Base-by-base conservation (phyloP, 2,113 vertebrate genomes). In the Arenaria interpres region DNA sequence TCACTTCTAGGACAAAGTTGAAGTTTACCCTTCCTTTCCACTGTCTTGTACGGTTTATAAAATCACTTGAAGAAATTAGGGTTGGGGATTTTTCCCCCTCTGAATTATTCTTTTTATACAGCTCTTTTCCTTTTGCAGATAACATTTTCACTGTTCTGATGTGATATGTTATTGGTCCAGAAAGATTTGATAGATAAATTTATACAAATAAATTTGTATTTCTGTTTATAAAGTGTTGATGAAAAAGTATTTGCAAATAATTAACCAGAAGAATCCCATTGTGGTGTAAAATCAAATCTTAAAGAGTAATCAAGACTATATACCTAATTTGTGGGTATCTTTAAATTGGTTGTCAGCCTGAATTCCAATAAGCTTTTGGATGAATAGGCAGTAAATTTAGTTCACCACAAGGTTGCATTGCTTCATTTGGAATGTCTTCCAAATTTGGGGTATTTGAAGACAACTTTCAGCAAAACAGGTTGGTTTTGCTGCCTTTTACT, bases 1-100 rank as follows among this genome's bases (percentile, higher is more conserved):
- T 92, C 64, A 63, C 19, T 93, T 93, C 33, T 73, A 84, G 15
- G 23, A 88, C 32, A 69, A 91, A 75, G 28, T 12, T 88, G 39
- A 92, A 73, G 15, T 71, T 95, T 76, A 66, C 21, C 33, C 8
- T 95, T 79, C 48, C n/a, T 73, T 62, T 35, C 17, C 30, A 60
- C 12, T 48, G 7, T 63, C 78, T 79, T 37, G 4, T 24, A n/a
- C 8, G 16, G 33, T 76, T 91, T 80, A 46, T 51, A 76, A 30
- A 84, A 54, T 54, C 25, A 8, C 33, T 67, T 81, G 7, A 92
- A 84, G 53, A 92, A 90, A 79, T 53, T 35, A 60, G 8, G 0
- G 2, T 11, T 77, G 28, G 5, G 3, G 0, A 5, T 45, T 39
- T 75, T 54, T 27, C 6, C 2, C 4, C 4, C 8, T 67, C 46